Evolutionary conservation across 2,888 invertebrate genomes (phyloP).

Genomic region (Nomada goodeniana): DNA sequence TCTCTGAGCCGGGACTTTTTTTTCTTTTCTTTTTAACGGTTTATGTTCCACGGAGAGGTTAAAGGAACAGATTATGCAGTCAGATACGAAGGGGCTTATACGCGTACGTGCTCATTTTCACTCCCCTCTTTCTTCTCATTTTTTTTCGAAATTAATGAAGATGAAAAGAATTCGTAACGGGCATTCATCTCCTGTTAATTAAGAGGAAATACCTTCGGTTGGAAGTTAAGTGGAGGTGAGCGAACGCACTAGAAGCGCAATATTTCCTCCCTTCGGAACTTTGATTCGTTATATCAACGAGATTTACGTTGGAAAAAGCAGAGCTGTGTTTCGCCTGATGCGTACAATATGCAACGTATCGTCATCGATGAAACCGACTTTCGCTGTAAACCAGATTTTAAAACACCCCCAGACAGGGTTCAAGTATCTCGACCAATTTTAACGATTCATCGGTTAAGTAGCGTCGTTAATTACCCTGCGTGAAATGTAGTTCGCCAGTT

Average conservation of each 20-base stretch:
- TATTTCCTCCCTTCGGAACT: not conserved
- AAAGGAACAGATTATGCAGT: constrained; percentile 5
- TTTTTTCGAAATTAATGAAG: not conserved
- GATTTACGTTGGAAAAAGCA: not conserved
- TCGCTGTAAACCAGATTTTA: no score
- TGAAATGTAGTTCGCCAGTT: no score
- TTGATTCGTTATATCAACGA: constrained; percentile 15
- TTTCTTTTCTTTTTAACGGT: not conserved
- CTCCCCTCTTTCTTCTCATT: not conserved
- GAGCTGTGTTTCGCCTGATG: not conserved
- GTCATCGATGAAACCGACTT: not conserved
- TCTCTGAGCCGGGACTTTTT: not conserved
- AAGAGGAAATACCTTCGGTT: not conserved
- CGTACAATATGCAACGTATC: no score
- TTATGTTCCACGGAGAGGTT: constrained; percentile 5
- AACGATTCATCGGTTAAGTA: no score
- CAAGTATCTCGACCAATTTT: no score
- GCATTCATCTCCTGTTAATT: constrained; percentile 17
- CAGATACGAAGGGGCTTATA: constrained; percentile 5
- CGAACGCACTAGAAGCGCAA: not conserved
- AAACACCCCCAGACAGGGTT: no score
- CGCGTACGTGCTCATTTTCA: not conserved
- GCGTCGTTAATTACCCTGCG: no score
- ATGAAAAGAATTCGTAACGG: constrained; percentile 11
- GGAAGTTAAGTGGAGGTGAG: not conserved